phyloP scores from a whole-genome alignment of 2,113 vertebrate genomes.

The Dolichotis patagonum region DNA sequence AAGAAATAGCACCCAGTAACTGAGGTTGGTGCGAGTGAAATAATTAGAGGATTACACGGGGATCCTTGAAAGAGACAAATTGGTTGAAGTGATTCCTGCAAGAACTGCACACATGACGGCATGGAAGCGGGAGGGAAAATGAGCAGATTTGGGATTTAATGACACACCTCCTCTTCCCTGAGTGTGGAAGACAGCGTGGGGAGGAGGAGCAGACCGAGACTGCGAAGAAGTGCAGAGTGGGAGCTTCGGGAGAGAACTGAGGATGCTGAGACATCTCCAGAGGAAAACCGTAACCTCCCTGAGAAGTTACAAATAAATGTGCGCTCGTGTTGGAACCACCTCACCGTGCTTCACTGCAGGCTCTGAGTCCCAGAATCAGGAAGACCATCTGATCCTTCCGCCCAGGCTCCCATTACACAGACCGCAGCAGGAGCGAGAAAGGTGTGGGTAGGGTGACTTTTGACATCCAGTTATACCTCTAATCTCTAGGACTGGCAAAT shows the following conservation, averaged over 20 bases:
- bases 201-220: background rate
- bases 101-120: background rate
- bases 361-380: background rate
- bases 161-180: background rate
- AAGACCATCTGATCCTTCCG: background rate
- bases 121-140: background rate
- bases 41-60: background rate
- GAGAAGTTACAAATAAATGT: constrained; percentile 19
- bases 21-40: background rate
- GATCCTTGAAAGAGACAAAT: too few relatives aligned
- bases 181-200: background rate
- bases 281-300: background rate
- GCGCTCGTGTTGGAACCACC: background rate
- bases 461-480: constrained; percentile 69
- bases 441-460: constrained; percentile 13
- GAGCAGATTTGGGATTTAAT: background rate
- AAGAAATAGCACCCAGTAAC: background rate
- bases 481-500: constrained; percentile 70
- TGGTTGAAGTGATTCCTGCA: background rate
- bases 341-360: background rate
- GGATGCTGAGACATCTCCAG: background rate
- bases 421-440: constrained; percentile 29
- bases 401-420: constrained; percentile 52
- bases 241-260: background rate
- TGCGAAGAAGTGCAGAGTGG: background rate